phyloP scores from a whole-genome alignment of 2,797 vertebrate genomes.

The Sphaeramia orbicularis region DNA sequence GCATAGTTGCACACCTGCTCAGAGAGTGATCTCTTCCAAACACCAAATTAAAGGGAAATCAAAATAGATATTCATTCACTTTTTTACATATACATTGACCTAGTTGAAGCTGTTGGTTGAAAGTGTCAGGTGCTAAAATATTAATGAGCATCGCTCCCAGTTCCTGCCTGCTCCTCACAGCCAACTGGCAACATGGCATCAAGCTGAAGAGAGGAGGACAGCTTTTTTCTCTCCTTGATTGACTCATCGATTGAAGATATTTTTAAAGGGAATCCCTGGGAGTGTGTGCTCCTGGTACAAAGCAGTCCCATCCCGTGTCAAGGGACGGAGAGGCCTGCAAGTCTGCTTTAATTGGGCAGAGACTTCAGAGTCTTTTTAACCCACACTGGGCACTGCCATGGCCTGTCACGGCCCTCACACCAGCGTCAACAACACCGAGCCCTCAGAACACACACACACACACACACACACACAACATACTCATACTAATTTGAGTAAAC shows the following conservation, averaged over 20 bases:
- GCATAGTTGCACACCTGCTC: constrained; percentile 73
- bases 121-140: constrained; percentile 89
- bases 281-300: constrained; percentile 87
- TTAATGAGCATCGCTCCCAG: constrained; percentile 88
- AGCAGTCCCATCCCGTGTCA: constrained; percentile 82
- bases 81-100: constrained; percentile 90
- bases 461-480: constrained; percentile 53
- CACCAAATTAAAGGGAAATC: constrained; percentile 81
- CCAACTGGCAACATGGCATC: constrained; percentile 89
- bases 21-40: constrained; percentile 74
- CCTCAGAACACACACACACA: constrained; percentile 61
- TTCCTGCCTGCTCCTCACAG: constrained; percentile 85
- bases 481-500: constrained; percentile 67
- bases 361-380: constrained; percentile 85
- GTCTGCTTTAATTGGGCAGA: constrained; percentile 88
- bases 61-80: constrained; percentile 84
- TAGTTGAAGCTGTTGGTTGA: constrained; percentile 88
- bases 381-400: constrained; percentile 80
- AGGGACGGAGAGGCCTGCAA: constrained; percentile 81
- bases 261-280: constrained; percentile 90
- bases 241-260: constrained; percentile 92
- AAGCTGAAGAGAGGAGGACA: constrained; percentile 84
- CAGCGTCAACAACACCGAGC: constrained; percentile 67
- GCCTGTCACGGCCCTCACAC: constrained; percentile 81
- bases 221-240: constrained; percentile 87